phyloP scores from a whole-genome alignment of 2,888 invertebrate species.

The Hipparchia semele region DNA sequence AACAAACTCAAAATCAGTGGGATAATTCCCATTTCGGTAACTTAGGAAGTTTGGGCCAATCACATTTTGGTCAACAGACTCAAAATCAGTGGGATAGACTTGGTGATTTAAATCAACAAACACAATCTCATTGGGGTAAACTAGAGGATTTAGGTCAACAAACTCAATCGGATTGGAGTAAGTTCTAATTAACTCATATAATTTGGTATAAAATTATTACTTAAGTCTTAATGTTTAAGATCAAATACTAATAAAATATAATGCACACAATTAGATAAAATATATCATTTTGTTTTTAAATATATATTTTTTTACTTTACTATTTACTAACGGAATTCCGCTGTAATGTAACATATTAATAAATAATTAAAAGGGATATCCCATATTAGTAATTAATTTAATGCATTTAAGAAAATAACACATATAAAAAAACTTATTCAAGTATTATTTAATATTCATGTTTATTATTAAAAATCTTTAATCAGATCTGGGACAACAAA shows the following conservation, averaged over 20 bases:
- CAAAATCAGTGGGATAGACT: constrained; percentile 47
- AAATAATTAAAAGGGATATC: neutral
- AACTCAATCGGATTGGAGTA: constrained; percentile 21
- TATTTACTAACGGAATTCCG: neutral
- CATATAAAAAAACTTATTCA: neutral
- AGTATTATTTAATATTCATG: neutral
- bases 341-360: neutral
- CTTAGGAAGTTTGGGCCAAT: constrained; percentile 44
- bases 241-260: neutral
- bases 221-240: neutral
- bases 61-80: constrained; percentile 45
- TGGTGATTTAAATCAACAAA: constrained; percentile 48
- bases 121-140: constrained; percentile 41
- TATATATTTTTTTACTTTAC: too few relatives aligned
- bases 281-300: too few relatives aligned
- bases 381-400: neutral
- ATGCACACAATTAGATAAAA: neutral
- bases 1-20: constrained; percentile 49
- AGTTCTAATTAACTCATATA: constrained; percentile 12
- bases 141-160: constrained; percentile 46
- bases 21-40: constrained; percentile 45
- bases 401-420: neutral
- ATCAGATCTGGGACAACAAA: constrained; percentile 14
- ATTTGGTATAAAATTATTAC: constrained; percentile 1
- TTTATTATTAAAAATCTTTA: constrained; percentile 2